Base-by-base conservation (phyloP, 2,888 invertebrate species). In the Andrena flavipes region DNA sequence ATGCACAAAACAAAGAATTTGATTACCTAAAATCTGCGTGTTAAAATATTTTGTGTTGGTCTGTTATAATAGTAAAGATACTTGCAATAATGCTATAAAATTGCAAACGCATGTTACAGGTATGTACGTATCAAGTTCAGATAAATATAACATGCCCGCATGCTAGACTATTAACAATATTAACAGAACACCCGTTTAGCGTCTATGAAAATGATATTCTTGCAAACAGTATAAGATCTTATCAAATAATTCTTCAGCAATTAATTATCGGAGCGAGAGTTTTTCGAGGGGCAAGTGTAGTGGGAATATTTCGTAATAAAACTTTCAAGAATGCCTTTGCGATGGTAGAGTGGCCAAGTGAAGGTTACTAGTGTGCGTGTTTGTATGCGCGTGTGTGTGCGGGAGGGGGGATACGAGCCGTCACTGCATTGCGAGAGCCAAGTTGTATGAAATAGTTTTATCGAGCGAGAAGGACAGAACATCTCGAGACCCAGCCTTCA, bases 231-330 rank as follows among this genome's bases (percentile, higher is more conserved):
- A 26, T 4, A 23, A 26, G 23, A 23, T 4, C 23, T 56, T 26
- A 26, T 23, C 56, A 26, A 56, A 56, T 56, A 56, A 56, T 23
- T 23, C 23, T 26, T 56, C 4, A 20, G 23, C 23, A 56, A 56
- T 56, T 56, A 56, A 23, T 56, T 20, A 26, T 56, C 56, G 56
- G 23, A 56, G 56, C 10, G 56, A 56, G 56, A 56, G 56, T 56
- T 56, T 23, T 26, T 56, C 56, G 56, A 56, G 23, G 10, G 56
- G 56, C 13, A 23, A 56, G 23, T 56, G 23, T 56, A 26, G 23
- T 26, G 56, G 56, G 20, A 23, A 29, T 29, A 60, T 60, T 60
- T 60, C 60, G 60, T 56, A 56, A 56, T 56, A 56, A 56, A 23
- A 26, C 23, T 23, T 23, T 23, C 23, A 56, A 26, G 56, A 56